Conservation (phyloP, 2,113 vertebrate species). For the Corythoichthys haematopterus region DNA sequence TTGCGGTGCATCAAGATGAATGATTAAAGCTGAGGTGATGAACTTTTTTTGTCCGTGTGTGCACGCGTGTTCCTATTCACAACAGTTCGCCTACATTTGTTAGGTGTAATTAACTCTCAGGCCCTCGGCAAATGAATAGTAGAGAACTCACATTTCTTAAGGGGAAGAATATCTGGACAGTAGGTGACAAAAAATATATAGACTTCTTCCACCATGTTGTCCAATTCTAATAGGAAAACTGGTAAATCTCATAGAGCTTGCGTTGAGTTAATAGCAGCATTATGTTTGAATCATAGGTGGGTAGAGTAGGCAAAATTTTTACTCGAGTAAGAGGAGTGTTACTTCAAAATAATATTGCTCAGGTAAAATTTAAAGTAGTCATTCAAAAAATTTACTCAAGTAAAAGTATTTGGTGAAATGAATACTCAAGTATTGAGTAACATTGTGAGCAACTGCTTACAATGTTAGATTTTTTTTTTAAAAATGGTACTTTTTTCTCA, state of each 20-base stretch:
- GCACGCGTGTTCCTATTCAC: neutral
- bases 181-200: conserved; percentile 1
- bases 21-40: conserved; percentile 9
- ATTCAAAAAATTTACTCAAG: no score
- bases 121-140: neutral
- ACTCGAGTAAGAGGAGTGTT: no score
- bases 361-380: no score
- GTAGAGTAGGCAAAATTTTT: no score
- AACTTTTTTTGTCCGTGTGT: neutral
- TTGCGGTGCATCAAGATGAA: conserved; percentile 47
- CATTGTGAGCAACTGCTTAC: no score
- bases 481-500: no score
- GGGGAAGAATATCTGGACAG: conserved; percentile 1
- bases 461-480: no score
- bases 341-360: no score
- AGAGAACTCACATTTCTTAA: neutral
- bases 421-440: no score
- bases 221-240: no score
- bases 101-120: neutral
- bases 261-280: neutral
- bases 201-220: neutral
- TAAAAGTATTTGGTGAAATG: no score
- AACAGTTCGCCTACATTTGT: neutral
- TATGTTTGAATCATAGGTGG: no score
- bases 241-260: neutral